Percentiles rank a stretch among this genome's conserved stretches.
Conservation (phyloP, 1,140 invertebrate species). For the Brachionus paranguensis region DNA sequence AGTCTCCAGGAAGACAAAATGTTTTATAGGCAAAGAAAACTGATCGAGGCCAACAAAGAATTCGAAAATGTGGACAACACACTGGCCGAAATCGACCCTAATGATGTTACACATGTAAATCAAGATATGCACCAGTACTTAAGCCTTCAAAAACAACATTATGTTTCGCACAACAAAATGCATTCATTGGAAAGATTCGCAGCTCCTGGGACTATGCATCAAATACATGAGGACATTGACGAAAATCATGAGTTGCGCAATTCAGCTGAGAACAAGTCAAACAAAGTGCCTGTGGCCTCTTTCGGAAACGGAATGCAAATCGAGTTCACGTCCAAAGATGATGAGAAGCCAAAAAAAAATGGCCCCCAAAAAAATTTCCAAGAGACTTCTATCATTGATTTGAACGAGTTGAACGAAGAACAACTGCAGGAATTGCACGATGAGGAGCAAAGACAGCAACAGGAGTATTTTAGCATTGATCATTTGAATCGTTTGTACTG, state of each 20-base stretch:
- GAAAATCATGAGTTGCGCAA: neutral
- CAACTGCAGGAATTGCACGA: conserved; percentile 20
- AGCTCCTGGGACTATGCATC: neutral
- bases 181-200: conserved; percentile 18
- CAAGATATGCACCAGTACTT: conserved; percentile 12
- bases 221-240: neutral
- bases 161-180: conserved; percentile 34
- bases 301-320: conserved; percentile 29
- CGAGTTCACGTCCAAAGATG: neutral
- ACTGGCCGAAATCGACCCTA: neutral
- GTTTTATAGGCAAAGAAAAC: conserved; percentile 11
- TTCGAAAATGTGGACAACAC: neutral
- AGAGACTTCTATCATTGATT: conserved; percentile 19
- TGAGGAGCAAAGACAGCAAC: conserved; percentile 31
- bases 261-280: neutral
- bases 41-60: conserved; percentile 9
- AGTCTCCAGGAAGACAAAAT: conserved; percentile 12
- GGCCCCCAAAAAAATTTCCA: neutral
- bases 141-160: conserved; percentile 13
- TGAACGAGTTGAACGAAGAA: conserved; percentile 29
- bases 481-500: conserved; percentile 35
- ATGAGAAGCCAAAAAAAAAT: neutral
- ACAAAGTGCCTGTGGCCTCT: neutral
- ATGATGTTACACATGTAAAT: neutral
- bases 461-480: conserved; percentile 38